Conservation (phyloP, 2,797 vertebrate genomes). For the Tympanoctomys barrerae region DNA sequence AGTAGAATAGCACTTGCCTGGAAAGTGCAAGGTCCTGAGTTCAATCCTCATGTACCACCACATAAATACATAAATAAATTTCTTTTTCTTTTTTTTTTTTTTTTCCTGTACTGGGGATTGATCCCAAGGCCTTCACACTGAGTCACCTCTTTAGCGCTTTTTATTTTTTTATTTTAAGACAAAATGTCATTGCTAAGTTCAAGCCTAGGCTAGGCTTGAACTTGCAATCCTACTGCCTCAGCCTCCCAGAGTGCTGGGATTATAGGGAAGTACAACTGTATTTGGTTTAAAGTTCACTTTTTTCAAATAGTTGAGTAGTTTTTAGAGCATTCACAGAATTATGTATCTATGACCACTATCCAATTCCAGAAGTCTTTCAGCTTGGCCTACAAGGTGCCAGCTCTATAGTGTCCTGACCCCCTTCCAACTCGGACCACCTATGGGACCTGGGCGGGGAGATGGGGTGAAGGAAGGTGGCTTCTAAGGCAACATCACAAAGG, state of each 20-base stretch:
- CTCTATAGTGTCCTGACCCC: neutral
- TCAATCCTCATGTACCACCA: too few relatives aligned
- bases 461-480: neutral
- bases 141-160: neutral
- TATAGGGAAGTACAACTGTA: neutral
- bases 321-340: neutral
- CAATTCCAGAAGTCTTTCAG: neutral
- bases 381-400: neutral
- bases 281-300: neutral
- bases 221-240: neutral
- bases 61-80: too few relatives aligned
- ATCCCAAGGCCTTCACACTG: neutral
- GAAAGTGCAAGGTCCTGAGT: too few relatives aligned
- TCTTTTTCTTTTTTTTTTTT: neutral
- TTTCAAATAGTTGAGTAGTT: neutral
- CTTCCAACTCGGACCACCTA: neutral
- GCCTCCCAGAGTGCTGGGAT: neutral
- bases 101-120: neutral
- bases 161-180: neutral
- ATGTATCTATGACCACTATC: neutral
- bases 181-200: neutral
- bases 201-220: neutral
- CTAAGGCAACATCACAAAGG: neutral
- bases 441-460: neutral
- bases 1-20: too few relatives aligned